Conservation (phyloP, 35 echinoderm and acorn worm genomes). For the Apostichopus californicus region DNA sequence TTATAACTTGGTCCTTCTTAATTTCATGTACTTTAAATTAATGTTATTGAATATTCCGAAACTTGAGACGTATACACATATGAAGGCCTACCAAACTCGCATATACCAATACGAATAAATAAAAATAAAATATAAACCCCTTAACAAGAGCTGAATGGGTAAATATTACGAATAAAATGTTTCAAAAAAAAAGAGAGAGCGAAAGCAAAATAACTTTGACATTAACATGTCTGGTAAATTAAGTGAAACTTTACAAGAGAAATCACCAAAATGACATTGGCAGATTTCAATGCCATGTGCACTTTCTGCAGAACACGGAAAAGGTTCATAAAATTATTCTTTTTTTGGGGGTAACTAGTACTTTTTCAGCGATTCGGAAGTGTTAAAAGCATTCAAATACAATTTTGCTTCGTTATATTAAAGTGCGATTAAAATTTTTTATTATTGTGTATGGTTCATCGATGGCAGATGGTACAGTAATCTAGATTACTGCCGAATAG, state of each 20-base stretch:
- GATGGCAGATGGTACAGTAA: slow-evolving; percentile 34
- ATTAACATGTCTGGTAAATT: not conserved
- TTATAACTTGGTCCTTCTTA: no score
- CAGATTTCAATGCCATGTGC: slow-evolving; percentile 16
- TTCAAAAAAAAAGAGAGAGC: no score
- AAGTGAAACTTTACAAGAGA: not conserved
- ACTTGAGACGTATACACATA: no score
- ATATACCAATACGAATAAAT: no score
- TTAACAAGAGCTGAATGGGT: no score
- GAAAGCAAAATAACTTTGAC: not conserved
- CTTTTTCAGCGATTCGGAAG: slow-evolving; percentile 32
- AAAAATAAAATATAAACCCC: no score
- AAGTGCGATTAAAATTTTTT: slow-evolving; percentile 35
- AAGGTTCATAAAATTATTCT: not conserved
- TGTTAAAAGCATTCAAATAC: slow-evolving; percentile 51
- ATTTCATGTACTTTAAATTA: no score
- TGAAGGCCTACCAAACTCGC: no score
- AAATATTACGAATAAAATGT: no score
- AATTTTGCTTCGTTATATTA: slow-evolving; percentile 33
- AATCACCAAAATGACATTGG: slow-evolving; percentile 14
- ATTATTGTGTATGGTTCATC: slow-evolving; percentile 42
- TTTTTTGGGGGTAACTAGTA: not conserved
- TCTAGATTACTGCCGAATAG: slow-evolving; percentile 20
- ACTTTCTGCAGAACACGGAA: not conserved
- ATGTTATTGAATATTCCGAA: no score